A percentile compares a stretch with the other conserved stretches of the same genome.
These are phyloP conservation scores for Tachuris rubrigastra DNA, from an alignment of 2,113 vertebrate genomes.

Conservation along the genomic window DNA sequence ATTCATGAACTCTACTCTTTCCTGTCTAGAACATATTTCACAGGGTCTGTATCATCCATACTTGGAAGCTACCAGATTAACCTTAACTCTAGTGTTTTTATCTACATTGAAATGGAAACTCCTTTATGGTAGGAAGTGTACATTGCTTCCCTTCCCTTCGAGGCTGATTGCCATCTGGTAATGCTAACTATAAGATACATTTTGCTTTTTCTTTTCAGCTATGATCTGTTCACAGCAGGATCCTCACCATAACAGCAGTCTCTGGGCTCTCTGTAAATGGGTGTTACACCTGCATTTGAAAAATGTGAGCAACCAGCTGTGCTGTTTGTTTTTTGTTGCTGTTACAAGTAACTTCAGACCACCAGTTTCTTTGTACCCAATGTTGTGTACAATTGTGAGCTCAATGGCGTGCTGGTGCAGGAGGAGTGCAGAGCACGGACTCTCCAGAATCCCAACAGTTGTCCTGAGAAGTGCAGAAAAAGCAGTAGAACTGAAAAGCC, in stretches of 20 bases:
- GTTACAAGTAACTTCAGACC: neutral
- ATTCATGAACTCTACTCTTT: neutral
- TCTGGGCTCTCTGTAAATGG: neutral
- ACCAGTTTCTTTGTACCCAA: neutral
- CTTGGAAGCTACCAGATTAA: neutral
- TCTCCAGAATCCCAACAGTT: neutral
- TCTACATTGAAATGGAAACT: neutral
- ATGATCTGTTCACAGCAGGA: neutral
- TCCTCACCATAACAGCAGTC: neutral
- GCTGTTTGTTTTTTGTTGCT: neutral
- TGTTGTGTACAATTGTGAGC: neutral
- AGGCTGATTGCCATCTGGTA: neutral
- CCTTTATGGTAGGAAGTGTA: neutral
- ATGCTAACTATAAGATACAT: neutral
- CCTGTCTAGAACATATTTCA: neutral
- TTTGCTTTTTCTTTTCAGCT: neutral
- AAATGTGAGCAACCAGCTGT: neutral
- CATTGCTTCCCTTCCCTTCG: neutral
- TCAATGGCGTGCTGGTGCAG: neutral
- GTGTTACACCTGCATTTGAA: neutral
- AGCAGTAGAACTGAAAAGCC: neutral
- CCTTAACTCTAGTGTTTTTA: neutral
- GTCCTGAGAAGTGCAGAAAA: neutral
- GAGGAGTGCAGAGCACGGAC: neutral
- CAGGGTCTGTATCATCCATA: neutral